Conservation (phyloP, 2,797 vertebrate species). For the Pseudomugil tenellus region DNA sequence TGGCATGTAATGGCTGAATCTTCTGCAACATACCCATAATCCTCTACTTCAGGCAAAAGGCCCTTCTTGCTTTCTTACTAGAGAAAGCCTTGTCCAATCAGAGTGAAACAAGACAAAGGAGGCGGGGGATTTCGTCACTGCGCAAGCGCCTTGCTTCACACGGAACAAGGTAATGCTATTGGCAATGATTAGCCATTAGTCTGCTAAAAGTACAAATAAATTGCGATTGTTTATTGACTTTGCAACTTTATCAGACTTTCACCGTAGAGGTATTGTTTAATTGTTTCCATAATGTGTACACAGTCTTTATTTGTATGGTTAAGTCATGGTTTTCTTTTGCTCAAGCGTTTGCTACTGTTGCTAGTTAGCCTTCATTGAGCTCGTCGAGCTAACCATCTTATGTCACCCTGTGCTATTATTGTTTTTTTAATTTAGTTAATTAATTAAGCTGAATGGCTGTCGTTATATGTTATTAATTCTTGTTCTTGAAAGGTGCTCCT, state of each 20-base stretch:
- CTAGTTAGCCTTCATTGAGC: constrained; percentile 31
- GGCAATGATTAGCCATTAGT: constrained; percentile 32
- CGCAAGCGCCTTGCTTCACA: constrained; percentile 33
- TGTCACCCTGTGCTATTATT: background rate
- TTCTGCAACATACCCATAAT: constrained; percentile 32
- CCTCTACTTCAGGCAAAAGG: background rate
- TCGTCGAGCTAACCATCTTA: background rate
- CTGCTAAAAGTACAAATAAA: constrained; percentile 6
- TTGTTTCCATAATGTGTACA: background rate
- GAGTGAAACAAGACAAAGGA: constrained; percentile 38
- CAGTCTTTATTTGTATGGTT: background rate
- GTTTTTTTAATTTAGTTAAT: background rate
- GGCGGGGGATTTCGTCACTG: background rate
- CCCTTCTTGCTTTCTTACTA: constrained; percentile 23
- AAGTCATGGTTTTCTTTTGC: background rate
- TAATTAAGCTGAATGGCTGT: too few species aligned
- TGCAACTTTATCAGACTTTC: background rate
- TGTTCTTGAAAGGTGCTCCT: constrained; percentile 8
- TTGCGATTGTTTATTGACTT: background rate
- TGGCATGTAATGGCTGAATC: constrained; percentile 70
- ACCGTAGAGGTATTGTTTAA: background rate
- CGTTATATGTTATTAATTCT: background rate
- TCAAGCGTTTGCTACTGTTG: background rate
- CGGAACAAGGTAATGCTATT: constrained; percentile 39
- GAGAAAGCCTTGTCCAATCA: constrained; percentile 67